phyloP scores from a whole-genome alignment of 2,113 vertebrate genomes.

The Pterophyllum scalare region DNA sequence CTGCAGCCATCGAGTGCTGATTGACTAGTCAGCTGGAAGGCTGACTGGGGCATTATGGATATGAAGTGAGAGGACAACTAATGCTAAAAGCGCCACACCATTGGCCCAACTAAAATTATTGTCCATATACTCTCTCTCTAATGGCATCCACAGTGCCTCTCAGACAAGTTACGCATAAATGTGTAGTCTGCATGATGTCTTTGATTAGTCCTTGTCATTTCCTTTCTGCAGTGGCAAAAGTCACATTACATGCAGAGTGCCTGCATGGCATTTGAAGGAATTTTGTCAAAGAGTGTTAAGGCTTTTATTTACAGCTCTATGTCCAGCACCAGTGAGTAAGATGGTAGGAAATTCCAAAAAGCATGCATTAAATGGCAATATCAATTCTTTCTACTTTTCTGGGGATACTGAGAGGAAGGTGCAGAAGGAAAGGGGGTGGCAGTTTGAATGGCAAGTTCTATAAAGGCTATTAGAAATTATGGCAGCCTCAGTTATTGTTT shows the following conservation, averaged over 20 bases:
- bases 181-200: slow-evolving; percentile 19
- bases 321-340: slow-evolving; percentile 37
- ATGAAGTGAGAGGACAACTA: slow-evolving; percentile 36
- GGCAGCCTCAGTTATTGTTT: slow-evolving; percentile 68
- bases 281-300: slow-evolving; percentile 64
- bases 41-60: slow-evolving; percentile 12
- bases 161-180: slow-evolving; percentile 70
- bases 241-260: slow-evolving; percentile 41
- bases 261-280: slow-evolving; percentile 33
- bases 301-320: slow-evolving; percentile 59
- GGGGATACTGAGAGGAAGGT: not conserved
- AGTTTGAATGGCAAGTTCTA: slow-evolving; percentile 13
- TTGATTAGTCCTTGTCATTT: slow-evolving; percentile 44
- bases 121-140: slow-evolving; percentile 20
- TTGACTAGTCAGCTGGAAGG: slow-evolving; percentile 33
- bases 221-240: slow-evolving; percentile 14
- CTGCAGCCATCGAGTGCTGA: slow-evolving; percentile 37
- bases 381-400: slow-evolving; percentile 63
- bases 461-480: slow-evolving; percentile 68
- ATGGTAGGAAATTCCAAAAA: slow-evolving; percentile 41
- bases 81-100: slow-evolving; percentile 21
- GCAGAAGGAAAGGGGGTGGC: slow-evolving; percentile 3
- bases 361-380: slow-evolving; percentile 50
- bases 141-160: slow-evolving; percentile 35
- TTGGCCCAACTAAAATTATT: slow-evolving; percentile 64